A percentile compares a stretch with the other conserved stretches of the same genome.
Evolutionary conservation across 2,888 invertebrate genomes (phyloP).

Genomic region (Orthonychiurus folsomi): DNA sequence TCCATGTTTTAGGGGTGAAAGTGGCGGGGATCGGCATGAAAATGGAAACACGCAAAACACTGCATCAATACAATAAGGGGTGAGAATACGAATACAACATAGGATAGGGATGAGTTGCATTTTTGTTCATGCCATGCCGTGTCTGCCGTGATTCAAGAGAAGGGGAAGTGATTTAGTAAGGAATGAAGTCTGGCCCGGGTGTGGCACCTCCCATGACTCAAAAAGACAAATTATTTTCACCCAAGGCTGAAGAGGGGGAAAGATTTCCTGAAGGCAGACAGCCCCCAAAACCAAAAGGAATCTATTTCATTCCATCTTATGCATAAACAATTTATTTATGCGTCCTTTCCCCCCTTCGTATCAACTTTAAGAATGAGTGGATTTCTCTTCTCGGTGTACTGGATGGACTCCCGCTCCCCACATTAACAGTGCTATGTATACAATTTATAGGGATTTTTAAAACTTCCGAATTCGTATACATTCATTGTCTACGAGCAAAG

Average conservation of each 20-base stretch:
- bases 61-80: neutral
- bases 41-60: neutral
- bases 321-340: slow-evolving; percentile 1
- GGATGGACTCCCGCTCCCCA: too few species aligned
- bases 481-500: too few species aligned
- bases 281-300: neutral
- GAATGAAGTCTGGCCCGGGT: neutral
- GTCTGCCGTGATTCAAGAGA: too few species aligned
- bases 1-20: neutral
- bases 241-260: neutral
- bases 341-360: too few species aligned
- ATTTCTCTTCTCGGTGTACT: too few species aligned
- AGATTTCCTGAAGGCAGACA: neutral
- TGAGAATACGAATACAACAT: too few species aligned
- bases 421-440: too few species aligned
- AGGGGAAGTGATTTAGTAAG: neutral
- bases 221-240: slow-evolving; percentile 1
- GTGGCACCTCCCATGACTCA: neutral
- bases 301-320: neutral
- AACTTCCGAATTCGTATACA: too few species aligned
- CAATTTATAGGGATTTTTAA: neutral
- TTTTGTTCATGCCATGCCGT: neutral
- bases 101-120: too few species aligned
- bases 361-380: too few species aligned
- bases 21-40: neutral